Conservation (phyloP, 1,140 invertebrate genomes). For the Goniozus legneri region DNA sequence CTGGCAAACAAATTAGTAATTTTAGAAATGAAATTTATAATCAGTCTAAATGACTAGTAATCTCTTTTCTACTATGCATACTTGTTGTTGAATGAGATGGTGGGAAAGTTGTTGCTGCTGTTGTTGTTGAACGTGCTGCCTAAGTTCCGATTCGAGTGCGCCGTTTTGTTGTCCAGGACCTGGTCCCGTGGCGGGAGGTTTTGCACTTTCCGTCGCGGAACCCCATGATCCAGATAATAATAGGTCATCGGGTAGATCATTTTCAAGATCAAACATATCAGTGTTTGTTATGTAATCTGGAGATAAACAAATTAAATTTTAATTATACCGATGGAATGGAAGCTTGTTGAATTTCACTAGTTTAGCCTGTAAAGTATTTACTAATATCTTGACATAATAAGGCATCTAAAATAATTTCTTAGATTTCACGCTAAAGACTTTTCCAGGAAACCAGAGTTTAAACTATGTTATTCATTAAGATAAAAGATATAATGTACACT, state of each 20-base stretch:
- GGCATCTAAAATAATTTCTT: too few species aligned
- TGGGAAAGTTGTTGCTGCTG: constrained; percentile 60
- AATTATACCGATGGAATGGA: too few species aligned
- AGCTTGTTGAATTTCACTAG: too few species aligned
- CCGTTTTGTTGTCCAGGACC: constrained; percentile 74
- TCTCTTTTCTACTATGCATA: constrained; percentile 17
- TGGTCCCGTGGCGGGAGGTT: constrained; percentile 73
- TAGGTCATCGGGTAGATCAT: constrained; percentile 89
- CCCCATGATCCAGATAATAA: constrained; percentile 72
- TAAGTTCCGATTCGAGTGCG: constrained; percentile 57
- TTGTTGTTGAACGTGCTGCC: constrained; percentile 53
- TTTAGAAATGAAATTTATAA: neutral
- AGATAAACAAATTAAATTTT: constrained; percentile 20
- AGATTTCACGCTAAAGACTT: too few species aligned
- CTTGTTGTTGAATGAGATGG: constrained; percentile 63
- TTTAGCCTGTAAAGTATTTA: too few species aligned
- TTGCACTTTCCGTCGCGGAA: constrained; percentile 57
- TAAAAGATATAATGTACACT: too few species aligned
- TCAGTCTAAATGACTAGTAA: neutral
- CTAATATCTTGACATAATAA: too few species aligned
- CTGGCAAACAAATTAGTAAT: constrained; percentile 3
- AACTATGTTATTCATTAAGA: too few species aligned
- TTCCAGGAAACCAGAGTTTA: too few species aligned
- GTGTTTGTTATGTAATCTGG: constrained; percentile 65
- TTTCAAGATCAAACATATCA: constrained; percentile 84